A percentile compares a stretch with the other conserved stretches of the same genome.
phyloP scores from a whole-genome alignment of 92 coral and sea anemone species.

The Palythoa grandis region DNA sequence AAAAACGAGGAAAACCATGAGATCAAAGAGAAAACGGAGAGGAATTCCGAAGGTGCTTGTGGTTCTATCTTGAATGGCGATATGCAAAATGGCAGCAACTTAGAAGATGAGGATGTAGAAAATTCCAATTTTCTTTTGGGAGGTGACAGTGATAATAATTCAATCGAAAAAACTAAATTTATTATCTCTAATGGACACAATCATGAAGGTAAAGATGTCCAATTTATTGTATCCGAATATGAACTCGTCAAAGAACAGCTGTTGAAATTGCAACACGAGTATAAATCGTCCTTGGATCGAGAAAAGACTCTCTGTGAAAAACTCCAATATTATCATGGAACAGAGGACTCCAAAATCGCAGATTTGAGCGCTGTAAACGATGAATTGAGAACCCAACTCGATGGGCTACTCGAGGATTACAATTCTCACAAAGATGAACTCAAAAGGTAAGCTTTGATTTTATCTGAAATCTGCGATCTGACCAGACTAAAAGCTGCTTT shows the following conservation, averaged over 20 bases:
- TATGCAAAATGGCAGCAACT: slow-evolving; percentile 32
- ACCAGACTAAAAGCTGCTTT: not conserved
- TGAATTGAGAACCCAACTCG: slow-evolving; percentile 78
- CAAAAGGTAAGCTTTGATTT: slow-evolving; percentile 69
- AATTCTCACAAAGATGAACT: slow-evolving; percentile 72
- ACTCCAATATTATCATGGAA: slow-evolving; percentile 67
- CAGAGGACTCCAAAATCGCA: slow-evolving; percentile 71
- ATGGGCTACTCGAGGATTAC: slow-evolving; percentile 71
- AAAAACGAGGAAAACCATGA: slow-evolving; percentile 32
- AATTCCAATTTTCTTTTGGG: not conserved
- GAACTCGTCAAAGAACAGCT: slow-evolving; percentile 74
- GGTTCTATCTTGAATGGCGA: slow-evolving; percentile 23
- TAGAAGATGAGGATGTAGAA: slow-evolving; percentile 2
- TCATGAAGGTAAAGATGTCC: slow-evolving; percentile 63
- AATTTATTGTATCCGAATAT: slow-evolving; percentile 71
- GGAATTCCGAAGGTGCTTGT: slow-evolving; percentile 5
- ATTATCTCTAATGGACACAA: slow-evolving; percentile 64
- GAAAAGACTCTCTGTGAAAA: slow-evolving; percentile 77
- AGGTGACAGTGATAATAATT: not conserved
- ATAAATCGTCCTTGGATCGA: slow-evolving; percentile 73
- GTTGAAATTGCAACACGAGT: slow-evolving; percentile 72
- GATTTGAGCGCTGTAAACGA: slow-evolving; percentile 83
- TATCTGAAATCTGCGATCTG: not conserved
- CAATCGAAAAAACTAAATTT: slow-evolving; percentile 32
- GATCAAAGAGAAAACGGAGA: slow-evolving; percentile 31